These are phyloP conservation scores for Carassius carassius DNA, from an alignment of 2,113 vertebrate species.

Conservation along the genomic window DNA sequence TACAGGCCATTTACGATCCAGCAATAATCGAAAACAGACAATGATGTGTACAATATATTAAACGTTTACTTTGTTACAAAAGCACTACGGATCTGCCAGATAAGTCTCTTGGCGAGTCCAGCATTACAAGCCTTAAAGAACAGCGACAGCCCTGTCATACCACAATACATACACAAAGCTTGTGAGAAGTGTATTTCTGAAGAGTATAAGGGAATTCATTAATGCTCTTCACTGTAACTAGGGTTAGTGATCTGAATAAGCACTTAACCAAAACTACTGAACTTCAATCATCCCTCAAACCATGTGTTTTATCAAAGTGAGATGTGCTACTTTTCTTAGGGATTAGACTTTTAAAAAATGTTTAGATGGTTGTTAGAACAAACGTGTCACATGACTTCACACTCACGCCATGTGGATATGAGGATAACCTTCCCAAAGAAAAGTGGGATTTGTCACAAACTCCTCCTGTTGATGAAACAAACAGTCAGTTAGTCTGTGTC, in stretches of 20 bases:
- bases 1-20: background rate
- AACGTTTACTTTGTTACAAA: background rate
- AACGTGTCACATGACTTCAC: background rate
- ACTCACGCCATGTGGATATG: constrained; percentile 84
- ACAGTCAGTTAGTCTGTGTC: background rate
- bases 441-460: constrained; percentile 79
- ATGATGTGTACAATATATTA: background rate
- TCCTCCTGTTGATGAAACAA: constrained; percentile 73
- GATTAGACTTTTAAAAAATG: too few relatives aligned
- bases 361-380: too few relatives aligned
- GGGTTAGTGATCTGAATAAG: too few relatives aligned
- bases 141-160: background rate
- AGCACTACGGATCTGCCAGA: background rate
- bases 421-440: constrained; percentile 83
- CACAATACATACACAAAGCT: background rate
- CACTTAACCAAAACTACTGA: background rate
- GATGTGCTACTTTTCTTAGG: background rate
- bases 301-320: background rate
- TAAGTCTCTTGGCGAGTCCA: background rate
- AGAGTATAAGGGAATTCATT: background rate
- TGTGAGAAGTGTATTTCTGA: background rate
- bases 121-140: background rate
- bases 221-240: background rate
- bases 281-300: background rate
- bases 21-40: background rate